Conservation (phyloP, 2,797 vertebrate genomes). For the Parauchenoglanis punctatus region DNA sequence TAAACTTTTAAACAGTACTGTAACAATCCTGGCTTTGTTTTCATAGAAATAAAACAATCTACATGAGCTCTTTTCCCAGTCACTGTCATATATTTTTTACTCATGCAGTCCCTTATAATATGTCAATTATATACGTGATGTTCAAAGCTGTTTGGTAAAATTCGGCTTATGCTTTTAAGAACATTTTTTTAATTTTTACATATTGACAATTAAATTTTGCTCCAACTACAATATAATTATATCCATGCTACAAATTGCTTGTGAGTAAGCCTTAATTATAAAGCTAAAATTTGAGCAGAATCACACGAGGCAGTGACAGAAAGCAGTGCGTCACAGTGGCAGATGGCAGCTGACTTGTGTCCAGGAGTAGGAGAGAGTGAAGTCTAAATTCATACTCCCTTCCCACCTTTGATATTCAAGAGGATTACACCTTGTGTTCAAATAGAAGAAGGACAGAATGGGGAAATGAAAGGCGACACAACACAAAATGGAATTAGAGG, state of each 20-base stretch:
- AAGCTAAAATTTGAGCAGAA: background rate
- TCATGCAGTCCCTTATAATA: background rate
- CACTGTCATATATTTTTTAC: background rate
- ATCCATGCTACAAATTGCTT: background rate
- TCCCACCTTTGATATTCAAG: constrained; percentile 98
- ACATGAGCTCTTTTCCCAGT: background rate
- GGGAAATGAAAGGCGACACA: constrained; percentile 72
- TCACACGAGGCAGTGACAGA: constrained; percentile 52
- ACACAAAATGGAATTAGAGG: constrained; percentile 88
- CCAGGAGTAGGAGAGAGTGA: constrained; percentile 77
- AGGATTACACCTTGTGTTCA: constrained; percentile 95
- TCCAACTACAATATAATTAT: background rate
- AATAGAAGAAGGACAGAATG: constrained; percentile 79
- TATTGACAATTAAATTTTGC: background rate
- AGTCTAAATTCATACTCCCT: constrained; percentile 95
- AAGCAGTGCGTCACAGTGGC: constrained; percentile 64
- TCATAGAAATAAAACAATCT: background rate
- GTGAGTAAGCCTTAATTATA: background rate
- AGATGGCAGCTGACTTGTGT: constrained; percentile 81
- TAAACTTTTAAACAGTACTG: background rate
- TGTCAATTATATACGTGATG: too few relatives aligned
- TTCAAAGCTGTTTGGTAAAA: background rate
- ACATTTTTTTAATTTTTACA: background rate
- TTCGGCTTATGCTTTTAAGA: background rate
- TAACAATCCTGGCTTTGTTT: background rate